Evolutionary conservation across 1,140 invertebrate genomes (phyloP), one percentile per base, ranked within the genome.

Genomic region (Trichomalopsis sarcophagae): DNA sequence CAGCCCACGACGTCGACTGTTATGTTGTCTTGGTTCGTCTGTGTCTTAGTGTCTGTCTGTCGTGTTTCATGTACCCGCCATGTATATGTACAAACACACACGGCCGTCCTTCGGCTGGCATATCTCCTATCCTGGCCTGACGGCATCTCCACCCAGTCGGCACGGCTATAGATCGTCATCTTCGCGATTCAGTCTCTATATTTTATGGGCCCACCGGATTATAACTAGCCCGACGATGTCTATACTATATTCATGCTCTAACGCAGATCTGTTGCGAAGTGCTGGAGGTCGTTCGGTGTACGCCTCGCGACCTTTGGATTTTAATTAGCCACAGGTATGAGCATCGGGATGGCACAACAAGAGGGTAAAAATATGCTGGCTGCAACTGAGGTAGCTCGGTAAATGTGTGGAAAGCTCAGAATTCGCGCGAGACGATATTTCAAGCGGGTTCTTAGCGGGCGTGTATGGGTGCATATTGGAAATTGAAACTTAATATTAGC

Each of bases 61-160:
- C 50, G 27, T 17, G 50, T 55, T 55, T 55, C 13, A 55, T 14
- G 50, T 55, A 55, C 3, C 50, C 17, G 55, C 17, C 17, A 62
- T 44, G 40, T 44, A 44, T 44, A 9, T 44, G 40, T 21, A n/a
- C 21, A 17, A n/a, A n/a, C 21, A 62, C 21, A 62, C 21, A 21
- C 13, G 75, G 62, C 87, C 89, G 88, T 89, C 89, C 89, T 90
- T 90, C 89, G 81, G 0, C 33, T 36, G 33, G 69, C 55, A 88
- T 17, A 77, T 44, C 75, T 87, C 86, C 88, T 87, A 88, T 88
- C 88, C 88, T 88, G 87, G 83, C 86, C 74, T 44, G 40, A 44
- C 9, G 40, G 9, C 23, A 17, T 76, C 33, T 17, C 40, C 11
- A 40, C 7, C 17, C 27, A 30, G 68, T 23, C 68, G 13, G 17